Conservation (phyloP, 2,888 invertebrate species). For the Ochropleura plecta region DNA sequence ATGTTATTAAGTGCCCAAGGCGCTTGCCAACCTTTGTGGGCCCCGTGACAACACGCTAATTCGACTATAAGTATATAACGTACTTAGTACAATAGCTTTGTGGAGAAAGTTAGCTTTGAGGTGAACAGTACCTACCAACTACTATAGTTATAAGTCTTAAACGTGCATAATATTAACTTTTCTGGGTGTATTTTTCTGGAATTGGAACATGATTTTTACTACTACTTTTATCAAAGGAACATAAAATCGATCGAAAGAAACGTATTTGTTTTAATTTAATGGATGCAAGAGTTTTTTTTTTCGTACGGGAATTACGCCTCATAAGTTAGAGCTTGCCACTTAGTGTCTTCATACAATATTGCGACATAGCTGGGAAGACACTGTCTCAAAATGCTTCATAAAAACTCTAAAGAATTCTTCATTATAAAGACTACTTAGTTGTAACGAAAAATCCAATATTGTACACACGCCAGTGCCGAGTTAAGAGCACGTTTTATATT, state of each 20-base stretch:
- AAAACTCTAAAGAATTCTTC: constrained; percentile 44
- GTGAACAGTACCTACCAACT: constrained; percentile 25
- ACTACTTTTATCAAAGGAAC: constrained; percentile 30
- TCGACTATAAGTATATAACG: constrained; percentile 47
- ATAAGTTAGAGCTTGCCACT: neutral
- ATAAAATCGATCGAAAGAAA: constrained; percentile 32
- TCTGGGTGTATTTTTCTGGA: constrained; percentile 22
- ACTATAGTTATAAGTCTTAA: constrained; percentile 27
- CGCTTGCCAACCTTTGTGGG: constrained; percentile 65
- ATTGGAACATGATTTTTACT: constrained; percentile 11
- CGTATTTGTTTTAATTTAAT: neutral
- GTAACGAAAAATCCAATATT: constrained; percentile 57
- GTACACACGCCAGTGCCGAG: constrained; percentile 33
- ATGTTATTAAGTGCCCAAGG: constrained; percentile 70
- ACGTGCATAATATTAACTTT: neutral
- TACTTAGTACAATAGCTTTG: constrained; percentile 46
- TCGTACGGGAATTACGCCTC: neutral
- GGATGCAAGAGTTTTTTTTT: neutral
- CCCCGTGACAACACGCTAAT: constrained; percentile 57
- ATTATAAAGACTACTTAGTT: constrained; percentile 46
- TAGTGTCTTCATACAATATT: constrained; percentile 34
- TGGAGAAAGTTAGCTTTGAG: constrained; percentile 26
- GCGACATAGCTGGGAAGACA: constrained; percentile 16
- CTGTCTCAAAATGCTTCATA: constrained; percentile 22
- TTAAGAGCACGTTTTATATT: constrained; percentile 52